phyloP scores from a whole-genome alignment of 2,797 vertebrate species.

The Lagorchestes hirsutus region DNA sequence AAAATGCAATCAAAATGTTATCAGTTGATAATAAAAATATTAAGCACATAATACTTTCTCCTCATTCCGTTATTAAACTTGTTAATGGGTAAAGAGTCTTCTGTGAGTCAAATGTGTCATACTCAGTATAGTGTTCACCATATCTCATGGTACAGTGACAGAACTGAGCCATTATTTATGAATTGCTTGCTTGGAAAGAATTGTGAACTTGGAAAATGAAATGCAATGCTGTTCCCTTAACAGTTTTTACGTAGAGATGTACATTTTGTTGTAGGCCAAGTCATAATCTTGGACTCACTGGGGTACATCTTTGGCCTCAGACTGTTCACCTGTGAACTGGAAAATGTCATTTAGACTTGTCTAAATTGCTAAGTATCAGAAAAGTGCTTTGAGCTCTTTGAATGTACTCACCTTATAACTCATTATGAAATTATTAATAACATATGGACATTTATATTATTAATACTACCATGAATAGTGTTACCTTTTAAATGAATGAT shows the following conservation, averaged over 20 bases:
- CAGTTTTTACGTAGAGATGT: not conserved
- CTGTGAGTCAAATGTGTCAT: not conserved
- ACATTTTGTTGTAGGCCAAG: not conserved
- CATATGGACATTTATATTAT: conserved; percentile 1
- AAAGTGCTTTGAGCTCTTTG: not conserved
- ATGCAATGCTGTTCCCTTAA: rapidly evolving
- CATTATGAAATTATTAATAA: not conserved
- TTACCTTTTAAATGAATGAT: conserved; percentile 28
- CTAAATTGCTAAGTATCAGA: not conserved
- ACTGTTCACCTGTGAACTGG: conserved; percentile 27
- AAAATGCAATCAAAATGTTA: not conserved
- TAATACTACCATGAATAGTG: conserved; percentile 23
- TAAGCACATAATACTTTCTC: not conserved
- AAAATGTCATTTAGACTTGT: conserved; percentile 24
- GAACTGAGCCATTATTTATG: not conserved
- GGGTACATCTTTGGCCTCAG: not conserved
- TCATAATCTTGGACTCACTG: not conserved
- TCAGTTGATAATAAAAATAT: not conserved
- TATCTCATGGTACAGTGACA: not conserved
- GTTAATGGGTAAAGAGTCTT: not conserved
- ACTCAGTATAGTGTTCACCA: not conserved
- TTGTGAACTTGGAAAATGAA: not conserved
- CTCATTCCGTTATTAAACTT: not conserved
- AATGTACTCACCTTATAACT: not conserved
- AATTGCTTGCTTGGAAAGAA: not conserved